Evolutionary conservation across 2,113 vertebrate genomes (phyloP).

Genomic region (Hippoglossus stenolepis): DNA sequence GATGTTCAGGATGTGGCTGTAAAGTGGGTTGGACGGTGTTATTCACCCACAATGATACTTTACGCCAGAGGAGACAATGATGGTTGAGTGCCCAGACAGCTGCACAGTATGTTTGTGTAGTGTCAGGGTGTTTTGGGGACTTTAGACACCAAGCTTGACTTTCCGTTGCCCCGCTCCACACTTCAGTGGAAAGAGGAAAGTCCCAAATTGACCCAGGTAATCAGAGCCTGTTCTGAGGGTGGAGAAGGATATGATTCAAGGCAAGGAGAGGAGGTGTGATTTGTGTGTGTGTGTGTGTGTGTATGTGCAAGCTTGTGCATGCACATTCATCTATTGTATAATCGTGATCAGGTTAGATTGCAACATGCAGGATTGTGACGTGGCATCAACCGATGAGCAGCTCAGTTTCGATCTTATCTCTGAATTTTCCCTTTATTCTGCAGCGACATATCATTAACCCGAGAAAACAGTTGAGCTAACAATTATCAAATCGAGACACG

Average conservation of each 20-base stretch:
- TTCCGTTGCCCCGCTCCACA: conserved; percentile 72
- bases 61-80: conserved; percentile 18
- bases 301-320: not conserved
- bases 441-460: not conserved
- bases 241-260: conserved; percentile 33
- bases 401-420: not conserved
- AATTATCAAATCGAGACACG: too few relatives aligned
- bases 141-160: conserved; percentile 75
- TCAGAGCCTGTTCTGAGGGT: conserved; percentile 45
- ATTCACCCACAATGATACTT: conserved; percentile 25
- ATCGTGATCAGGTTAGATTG: conserved; percentile 3
- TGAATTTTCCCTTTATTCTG: not conserved
- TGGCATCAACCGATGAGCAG: not conserved
- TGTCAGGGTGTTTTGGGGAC: conserved; percentile 81
- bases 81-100: conserved; percentile 63
- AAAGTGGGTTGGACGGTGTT: not conserved
- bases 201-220: conserved; percentile 85
- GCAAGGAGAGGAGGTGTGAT: conserved; percentile 11
- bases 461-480: conserved; percentile 3
- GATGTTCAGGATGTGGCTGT: not conserved
- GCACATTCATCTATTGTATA: not conserved
- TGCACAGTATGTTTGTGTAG: conserved; percentile 54
- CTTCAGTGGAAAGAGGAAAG: conserved; percentile 80
- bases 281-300: not conserved
- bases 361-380: not conserved